Percentiles rank a stretch among this genome's conserved stretches.
Conservation (phyloP, 2,888 invertebrate genomes). For the Microplitis deprimator region DNA sequence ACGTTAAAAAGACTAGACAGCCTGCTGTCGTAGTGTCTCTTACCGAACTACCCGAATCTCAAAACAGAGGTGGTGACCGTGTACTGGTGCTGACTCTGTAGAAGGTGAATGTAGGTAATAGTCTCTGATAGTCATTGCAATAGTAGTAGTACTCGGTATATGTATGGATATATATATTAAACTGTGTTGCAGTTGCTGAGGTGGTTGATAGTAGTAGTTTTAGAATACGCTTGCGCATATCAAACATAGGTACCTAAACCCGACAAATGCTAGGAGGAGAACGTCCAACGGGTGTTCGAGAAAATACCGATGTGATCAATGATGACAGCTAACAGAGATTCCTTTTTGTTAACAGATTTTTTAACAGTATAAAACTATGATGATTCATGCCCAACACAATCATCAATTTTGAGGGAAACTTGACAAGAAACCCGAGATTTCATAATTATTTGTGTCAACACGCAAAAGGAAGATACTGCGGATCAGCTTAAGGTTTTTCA, state of each 20-base stretch:
- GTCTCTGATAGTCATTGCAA: background rate
- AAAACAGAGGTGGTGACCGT: conserved; percentile 56
- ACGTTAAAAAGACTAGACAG: conserved; percentile 58
- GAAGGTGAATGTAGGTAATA: conserved; percentile 38
- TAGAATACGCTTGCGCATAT: conserved; percentile 38
- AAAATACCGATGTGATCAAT: conserved; percentile 36
- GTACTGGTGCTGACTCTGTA: conserved; percentile 42
- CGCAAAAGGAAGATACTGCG: too few species aligned
- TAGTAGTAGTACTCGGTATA: background rate
- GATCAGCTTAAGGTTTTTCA: too few species aligned
- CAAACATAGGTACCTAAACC: conserved; percentile 39
- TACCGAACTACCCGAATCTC: conserved; percentile 44
- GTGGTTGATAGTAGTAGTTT: conserved; percentile 19
- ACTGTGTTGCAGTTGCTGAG: background rate
- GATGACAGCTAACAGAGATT: conserved; percentile 16
- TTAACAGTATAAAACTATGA: background rate
- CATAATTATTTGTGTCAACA: too few species aligned
- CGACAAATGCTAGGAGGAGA: conserved; percentile 42
- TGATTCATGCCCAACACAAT: background rate
- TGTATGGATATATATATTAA: background rate
- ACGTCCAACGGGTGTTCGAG: conserved; percentile 42
- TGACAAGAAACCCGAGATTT: background rate
- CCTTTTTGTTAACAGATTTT: conserved; percentile 10
- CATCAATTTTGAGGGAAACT: background rate
- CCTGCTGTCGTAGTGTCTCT: conserved; percentile 35